Percentiles rank a stretch among this genome's conserved stretches.
These are phyloP conservation scores for Chironomus striatipennis DNA, from an alignment of 1,140 invertebrate species.

Conservation along the genomic window DNA sequence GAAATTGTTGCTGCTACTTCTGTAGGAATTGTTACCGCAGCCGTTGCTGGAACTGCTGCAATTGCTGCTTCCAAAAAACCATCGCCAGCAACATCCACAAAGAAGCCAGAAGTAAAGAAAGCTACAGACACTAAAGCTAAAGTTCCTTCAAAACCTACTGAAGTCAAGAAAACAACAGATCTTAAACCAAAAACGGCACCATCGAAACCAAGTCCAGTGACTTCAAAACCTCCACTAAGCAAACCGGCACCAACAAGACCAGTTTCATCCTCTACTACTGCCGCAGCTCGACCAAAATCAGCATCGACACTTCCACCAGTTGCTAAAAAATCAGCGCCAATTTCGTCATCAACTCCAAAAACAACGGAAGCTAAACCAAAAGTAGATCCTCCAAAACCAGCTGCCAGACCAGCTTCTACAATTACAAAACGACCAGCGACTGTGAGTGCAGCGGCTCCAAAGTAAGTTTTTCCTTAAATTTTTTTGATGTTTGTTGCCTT, in stretches of 20 bases:
- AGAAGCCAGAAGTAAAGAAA: background rate
- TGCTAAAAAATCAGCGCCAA: background rate
- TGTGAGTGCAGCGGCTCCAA: background rate
- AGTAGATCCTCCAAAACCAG: background rate
- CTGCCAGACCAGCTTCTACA: background rate
- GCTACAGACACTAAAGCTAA: background rate
- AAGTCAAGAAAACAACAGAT: background rate
- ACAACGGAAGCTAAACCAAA: background rate
- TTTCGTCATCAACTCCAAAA: background rate
- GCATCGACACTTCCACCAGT: background rate
- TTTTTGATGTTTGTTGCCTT: too few relatives aligned
- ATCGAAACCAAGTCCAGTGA: background rate
- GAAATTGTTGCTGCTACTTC: background rate
- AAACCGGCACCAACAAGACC: background rate
- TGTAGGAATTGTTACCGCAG: background rate
- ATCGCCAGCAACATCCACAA: background rate
- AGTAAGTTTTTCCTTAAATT: background rate
- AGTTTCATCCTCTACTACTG: background rate
- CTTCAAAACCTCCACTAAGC: background rate
- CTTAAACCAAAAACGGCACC: background rate
- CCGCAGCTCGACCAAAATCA: background rate
- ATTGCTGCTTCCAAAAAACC: background rate
- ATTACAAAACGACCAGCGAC: background rate
- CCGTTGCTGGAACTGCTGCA: background rate
- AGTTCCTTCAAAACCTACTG: background rate